A percentile compares a stretch with the other conserved stretches of the same genome.
Conservation (phyloP, 2,113 vertebrate genomes). For the Archilochus colubris region DNA sequence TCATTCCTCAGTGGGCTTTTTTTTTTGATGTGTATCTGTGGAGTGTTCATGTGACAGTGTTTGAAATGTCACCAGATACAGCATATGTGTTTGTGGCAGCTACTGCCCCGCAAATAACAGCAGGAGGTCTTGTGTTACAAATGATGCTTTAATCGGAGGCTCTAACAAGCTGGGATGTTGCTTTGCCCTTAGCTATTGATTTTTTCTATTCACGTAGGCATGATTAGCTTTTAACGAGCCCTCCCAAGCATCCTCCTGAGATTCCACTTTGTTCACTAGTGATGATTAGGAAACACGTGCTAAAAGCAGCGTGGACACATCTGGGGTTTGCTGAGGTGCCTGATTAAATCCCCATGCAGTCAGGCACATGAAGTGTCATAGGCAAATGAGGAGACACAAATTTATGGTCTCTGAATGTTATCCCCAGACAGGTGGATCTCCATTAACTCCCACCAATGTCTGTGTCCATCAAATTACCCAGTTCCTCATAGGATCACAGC, state of each 20-base stretch:
- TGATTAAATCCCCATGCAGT: not conserved
- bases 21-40: not conserved
- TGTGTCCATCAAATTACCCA: not conserved
- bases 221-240: not conserved
- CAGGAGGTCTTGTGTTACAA: slow-evolving; percentile 5
- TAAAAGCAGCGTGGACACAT: not conserved
- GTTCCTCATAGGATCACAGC: not conserved
- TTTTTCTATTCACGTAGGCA: not conserved
- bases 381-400: not conserved
- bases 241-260: not conserved
- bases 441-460: not conserved
- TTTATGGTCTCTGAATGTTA: not conserved
- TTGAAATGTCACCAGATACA: not conserved
- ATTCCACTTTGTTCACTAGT: not conserved
- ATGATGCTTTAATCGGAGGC: not conserved
- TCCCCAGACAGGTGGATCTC: not conserved
- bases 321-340: not conserved
- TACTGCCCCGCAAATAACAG: not conserved
- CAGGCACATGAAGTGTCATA: fast-evolving
- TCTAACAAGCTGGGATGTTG: not conserved
- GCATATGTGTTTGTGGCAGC: not conserved
- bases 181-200: slow-evolving; percentile 20
- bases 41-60: not conserved
- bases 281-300: not conserved
- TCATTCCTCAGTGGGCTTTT: not conserved